A percentile compares a stretch with the other conserved stretches of the same genome.
Evolutionary conservation across 2,888 invertebrate species (phyloP).

Genomic region (Formica aserva): DNA sequence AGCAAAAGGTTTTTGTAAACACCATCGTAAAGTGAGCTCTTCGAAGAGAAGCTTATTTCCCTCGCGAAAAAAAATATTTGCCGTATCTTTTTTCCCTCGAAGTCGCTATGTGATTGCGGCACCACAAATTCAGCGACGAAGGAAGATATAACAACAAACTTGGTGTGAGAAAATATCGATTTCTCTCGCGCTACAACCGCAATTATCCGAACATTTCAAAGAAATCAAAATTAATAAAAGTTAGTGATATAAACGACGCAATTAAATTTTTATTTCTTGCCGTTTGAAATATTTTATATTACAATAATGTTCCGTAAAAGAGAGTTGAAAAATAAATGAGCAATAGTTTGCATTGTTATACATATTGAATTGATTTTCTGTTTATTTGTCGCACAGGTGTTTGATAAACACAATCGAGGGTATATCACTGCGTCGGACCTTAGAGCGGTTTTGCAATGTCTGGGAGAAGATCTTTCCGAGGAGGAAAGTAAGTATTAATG

Average conservation of each 20-base stretch:
- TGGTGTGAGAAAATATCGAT: not conserved
- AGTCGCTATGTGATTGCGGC: not conserved
- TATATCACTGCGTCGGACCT: conserved; percentile 96
- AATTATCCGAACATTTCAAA: conserved; percentile 16
- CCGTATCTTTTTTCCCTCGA: not conserved
- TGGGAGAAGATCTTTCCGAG: conserved; percentile 95
- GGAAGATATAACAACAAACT: conserved; percentile 19
- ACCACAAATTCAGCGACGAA: not conserved
- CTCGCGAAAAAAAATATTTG: conserved; percentile 36
- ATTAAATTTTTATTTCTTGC: not conserved
- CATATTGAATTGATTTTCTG: not conserved
- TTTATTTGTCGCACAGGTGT: conserved; percentile 86
- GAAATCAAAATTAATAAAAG: not conserved
- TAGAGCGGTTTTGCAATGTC: conserved; percentile 94
- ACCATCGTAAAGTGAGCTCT: not conserved
- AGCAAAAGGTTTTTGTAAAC: conserved; percentile 17
- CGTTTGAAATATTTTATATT: not conserved
- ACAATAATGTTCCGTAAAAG: not conserved
- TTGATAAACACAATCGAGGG: conserved; percentile 96
- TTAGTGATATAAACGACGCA: not conserved
- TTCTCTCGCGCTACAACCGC: not conserved
- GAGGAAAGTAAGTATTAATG: conserved; percentile 92
- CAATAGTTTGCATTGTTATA: not conserved
- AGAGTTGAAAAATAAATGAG: not conserved
- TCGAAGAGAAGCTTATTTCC: not conserved